Evolutionary conservation across 2,888 invertebrate species (phyloP).

Genomic region (Yponomeuta cagnagella): DNA sequence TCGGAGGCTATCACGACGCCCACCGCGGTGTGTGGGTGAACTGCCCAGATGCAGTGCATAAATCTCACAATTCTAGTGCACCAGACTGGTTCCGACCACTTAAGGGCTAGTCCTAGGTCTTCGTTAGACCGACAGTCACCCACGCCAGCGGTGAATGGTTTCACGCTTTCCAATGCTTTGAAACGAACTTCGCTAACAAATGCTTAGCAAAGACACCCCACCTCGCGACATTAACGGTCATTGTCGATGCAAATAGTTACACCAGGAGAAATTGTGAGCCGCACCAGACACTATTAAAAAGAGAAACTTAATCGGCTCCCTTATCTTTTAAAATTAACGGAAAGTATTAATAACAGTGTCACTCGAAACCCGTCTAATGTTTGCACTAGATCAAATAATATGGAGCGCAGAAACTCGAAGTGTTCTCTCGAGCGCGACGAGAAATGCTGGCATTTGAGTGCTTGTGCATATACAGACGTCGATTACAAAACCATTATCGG

Average conservation of each 20-base stretch:
- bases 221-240: conserved; percentile 2
- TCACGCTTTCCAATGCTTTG: conserved; percentile 46
- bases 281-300: not conserved
- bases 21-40: conserved; percentile 31
- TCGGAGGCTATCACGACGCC: conserved; percentile 32
- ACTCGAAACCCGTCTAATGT: conserved; percentile 13
- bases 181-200: conserved; percentile 24
- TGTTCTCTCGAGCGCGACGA: conserved; percentile 7
- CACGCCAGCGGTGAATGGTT: conserved; percentile 40
- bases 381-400: conserved; percentile 13
- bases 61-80: conserved; percentile 16
- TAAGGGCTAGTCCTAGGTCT: conserved; percentile 25
- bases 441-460: not conserved
- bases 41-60: conserved; percentile 22
- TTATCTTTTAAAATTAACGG: conserved; percentile 8
- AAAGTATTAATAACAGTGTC: conserved; percentile 15
- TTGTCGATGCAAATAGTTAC: conserved; percentile 1
- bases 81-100: conserved; percentile 7
- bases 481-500: conserved; percentile 11
- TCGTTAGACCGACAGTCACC: conserved; percentile 27
- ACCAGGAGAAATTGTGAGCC: conserved; percentile 3
- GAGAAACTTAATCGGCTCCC: conserved; percentile 3
- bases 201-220: not conserved
- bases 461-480: conserved; percentile 2
- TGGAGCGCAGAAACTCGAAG: conserved; percentile 14